These are phyloP conservation scores for Dolichomitus sp. DNA, from an alignment of 2,888 invertebrate species.

Conservation along the genomic window DNA sequence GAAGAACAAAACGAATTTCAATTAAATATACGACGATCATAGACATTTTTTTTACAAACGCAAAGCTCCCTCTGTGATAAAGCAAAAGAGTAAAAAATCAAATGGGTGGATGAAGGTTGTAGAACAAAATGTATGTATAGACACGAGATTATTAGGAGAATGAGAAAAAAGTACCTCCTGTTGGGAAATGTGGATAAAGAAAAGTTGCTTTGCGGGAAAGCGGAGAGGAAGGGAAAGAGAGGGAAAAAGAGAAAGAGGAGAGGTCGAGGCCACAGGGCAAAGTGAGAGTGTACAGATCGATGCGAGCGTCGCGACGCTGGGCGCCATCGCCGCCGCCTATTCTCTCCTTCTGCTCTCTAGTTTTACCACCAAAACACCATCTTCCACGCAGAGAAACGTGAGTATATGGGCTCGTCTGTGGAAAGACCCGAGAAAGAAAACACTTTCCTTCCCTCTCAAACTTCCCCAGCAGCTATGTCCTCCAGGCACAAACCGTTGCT, in stretches of 20 bases:
- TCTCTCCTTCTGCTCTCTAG: slow-evolving; percentile 42
- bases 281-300: slow-evolving; percentile 77
- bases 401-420: slow-evolving; percentile 23
- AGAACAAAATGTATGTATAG: neutral
- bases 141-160: neutral
- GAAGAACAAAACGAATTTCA: no score
- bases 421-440: slow-evolving; percentile 5
- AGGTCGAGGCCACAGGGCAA: slow-evolving; percentile 70
- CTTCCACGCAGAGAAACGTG: slow-evolving; percentile 19
- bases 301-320: slow-evolving; percentile 69
- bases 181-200: slow-evolving; percentile 6
- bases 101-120: neutral
- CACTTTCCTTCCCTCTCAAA: slow-evolving; percentile 22
- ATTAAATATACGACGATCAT: no score
- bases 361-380: slow-evolving; percentile 48
- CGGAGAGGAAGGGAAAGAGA: slow-evolving; percentile 29
- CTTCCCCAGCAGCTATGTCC: neutral
- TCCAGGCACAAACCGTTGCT: neutral
- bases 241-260: slow-evolving; percentile 43
- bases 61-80: neutral
- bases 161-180: neutral
- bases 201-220: slow-evolving; percentile 18
- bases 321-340: slow-evolving; percentile 56
- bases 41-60: no score
- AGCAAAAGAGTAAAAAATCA: neutral